Base-by-base conservation (phyloP, 2,797 vertebrate species). In the Microctenopoma lineatum region DNA sequence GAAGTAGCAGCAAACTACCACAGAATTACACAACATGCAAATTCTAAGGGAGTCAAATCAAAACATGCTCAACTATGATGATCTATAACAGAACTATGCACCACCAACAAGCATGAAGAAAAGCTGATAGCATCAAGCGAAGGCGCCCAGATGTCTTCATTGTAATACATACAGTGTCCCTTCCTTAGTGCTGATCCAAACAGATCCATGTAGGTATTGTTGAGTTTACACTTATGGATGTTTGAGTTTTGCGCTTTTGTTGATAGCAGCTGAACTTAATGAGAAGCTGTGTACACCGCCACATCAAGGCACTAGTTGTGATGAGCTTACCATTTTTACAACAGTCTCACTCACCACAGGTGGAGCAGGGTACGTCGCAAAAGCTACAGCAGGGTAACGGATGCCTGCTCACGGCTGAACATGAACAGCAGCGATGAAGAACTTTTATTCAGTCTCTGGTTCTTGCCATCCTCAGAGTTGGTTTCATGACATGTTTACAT, bases 401-500 rank as follows among this genome's bases (percentile, higher is more conserved):
- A 6, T 32, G 29, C 29, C 7, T 7, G 7, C 29, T 6, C 5
- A 32, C 7, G 29, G 29, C 29, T 32, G 29, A 32, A 32, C 29
- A 32, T 41, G 13, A 41, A 4, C 14, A 25, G 38, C 27, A 21
- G 4, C 6, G 3, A 11, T 29, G 13, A 7, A 0, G n/a, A 26
- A 14, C 32, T n/a, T 58, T 15, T 12, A 3, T 50, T 2, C 39
- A n/a, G 25, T 39, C 15, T 39, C 5, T 38, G 16, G 3, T 8
- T 57, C 39, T 34, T 42, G 11, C n/a, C 7, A 8, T 44, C 13
- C 11, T 64, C 59, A 47, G 11, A 44, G 41, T 16, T 44, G 6
- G 16, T 15, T 15, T 10, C 36, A 13, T 11, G 53, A 25, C 44
- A 56, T 26, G n/a, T 67, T 34, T 70, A 13, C 51, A 45, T 62